Evolutionary conservation across 2,113 vertebrate species (phyloP).

Genomic region (Aramus guarauna): DNA sequence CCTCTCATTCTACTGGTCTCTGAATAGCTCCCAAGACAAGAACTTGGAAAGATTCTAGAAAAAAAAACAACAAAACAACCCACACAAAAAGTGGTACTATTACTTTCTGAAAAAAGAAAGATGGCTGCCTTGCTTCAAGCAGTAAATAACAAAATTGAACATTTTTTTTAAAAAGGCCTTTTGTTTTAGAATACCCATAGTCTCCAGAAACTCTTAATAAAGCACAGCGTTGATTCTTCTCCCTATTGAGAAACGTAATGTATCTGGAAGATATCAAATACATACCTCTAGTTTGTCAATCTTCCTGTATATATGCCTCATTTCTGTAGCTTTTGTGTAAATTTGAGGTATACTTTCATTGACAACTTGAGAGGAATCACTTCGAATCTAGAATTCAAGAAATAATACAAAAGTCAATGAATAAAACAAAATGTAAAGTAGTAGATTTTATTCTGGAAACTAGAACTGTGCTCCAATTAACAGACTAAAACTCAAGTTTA

Average conservation of each 20-base stretch:
- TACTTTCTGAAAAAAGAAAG: not conserved
- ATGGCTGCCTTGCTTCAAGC: not conserved
- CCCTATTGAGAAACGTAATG: rapidly evolving
- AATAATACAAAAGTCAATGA: not conserved
- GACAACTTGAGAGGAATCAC: constrained; percentile 89
- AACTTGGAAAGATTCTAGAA: not conserved
- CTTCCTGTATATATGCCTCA: constrained; percentile 87
- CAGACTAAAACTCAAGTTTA: not conserved
- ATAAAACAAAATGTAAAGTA: not conserved
- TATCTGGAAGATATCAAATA: not conserved
- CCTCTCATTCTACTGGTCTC: not conserved
- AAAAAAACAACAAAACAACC: not conserved
- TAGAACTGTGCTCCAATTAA: not conserved
- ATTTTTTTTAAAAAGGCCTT: not conserved
- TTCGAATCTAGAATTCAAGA: constrained; percentile 79
- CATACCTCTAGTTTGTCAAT: constrained; percentile 92
- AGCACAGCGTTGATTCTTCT: not conserved
- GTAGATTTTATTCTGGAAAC: not conserved
- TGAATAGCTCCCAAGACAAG: not conserved
- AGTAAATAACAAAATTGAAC: not conserved
- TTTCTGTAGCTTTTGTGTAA: constrained; percentile 86
- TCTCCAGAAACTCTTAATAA: not conserved
- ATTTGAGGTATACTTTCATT: constrained; percentile 92
- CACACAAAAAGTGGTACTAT: not conserved
- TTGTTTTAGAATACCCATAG: not conserved